phyloP scores from a whole-genome alignment of 2,888 invertebrate genomes.

The Acanthosoma haemorrhoidale region DNA sequence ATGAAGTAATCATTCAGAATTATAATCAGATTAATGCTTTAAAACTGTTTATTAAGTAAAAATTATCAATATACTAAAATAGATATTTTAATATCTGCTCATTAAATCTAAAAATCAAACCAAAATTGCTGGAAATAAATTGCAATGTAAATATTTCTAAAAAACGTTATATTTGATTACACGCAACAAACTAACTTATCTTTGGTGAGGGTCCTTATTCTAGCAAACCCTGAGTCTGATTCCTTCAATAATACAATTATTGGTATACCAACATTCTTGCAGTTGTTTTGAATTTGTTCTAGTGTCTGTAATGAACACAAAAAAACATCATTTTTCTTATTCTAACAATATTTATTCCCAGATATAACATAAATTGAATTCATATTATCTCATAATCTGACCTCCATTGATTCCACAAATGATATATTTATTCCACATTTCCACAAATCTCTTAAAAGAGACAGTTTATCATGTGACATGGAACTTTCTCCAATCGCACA shows the following conservation, averaged over 20 bases:
- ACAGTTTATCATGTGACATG: slow-evolving; percentile 53
- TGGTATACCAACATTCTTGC: slow-evolving; percentile 56
- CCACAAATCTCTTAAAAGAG: slow-evolving; percentile 59
- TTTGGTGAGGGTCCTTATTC: slow-evolving; percentile 58
- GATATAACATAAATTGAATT: neutral
- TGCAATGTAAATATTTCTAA: neutral
- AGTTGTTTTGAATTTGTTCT: slow-evolving; percentile 62
- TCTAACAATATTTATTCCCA: slow-evolving; percentile 1
- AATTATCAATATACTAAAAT: slow-evolving; percentile 1
- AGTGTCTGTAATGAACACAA: slow-evolving; percentile 49
- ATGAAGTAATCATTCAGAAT: too few relatives aligned
- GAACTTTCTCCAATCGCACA: slow-evolving; percentile 58
- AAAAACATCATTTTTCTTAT: slow-evolving; percentile 21
- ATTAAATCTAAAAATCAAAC: slow-evolving; percentile 34
- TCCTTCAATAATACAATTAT: slow-evolving; percentile 61
- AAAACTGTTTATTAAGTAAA: too few relatives aligned
- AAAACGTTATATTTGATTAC: slow-evolving; percentile 23
- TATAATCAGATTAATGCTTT: too few relatives aligned
- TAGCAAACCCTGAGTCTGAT: slow-evolving; percentile 52
- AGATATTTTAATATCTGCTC: neutral
- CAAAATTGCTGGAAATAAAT: neutral
- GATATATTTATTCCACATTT: slow-evolving; percentile 60
- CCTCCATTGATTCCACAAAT: slow-evolving; percentile 54
- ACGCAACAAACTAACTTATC: slow-evolving; percentile 51
- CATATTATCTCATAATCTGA: too few relatives aligned